Conservation (phyloP, 2,797 vertebrate species). For the Tadarida brasiliensis region DNA sequence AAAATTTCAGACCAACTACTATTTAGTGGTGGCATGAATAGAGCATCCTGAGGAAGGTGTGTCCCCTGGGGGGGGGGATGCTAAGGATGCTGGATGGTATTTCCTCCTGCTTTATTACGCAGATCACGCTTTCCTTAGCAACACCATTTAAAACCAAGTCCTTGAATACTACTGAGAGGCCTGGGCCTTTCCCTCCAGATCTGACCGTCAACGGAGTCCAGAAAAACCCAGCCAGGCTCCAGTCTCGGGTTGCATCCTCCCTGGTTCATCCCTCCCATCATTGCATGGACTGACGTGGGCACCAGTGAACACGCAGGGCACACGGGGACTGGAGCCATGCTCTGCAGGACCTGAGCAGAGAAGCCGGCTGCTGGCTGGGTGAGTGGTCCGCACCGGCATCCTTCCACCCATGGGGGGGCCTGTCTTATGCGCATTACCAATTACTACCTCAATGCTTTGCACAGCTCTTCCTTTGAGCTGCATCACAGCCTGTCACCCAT, state of each 20-base stretch:
- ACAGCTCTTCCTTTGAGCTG: not conserved
- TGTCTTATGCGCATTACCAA: not conserved
- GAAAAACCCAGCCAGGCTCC: not conserved
- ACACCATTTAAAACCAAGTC: not conserved
- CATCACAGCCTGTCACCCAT: not conserved
- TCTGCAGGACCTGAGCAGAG: not conserved
- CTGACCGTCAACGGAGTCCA: not conserved
- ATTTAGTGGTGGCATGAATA: not conserved
- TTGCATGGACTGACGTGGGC: no score
- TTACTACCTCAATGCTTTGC: not conserved
- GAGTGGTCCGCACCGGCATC: no score
- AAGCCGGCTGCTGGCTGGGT: rapidly evolving
- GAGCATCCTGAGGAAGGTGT: not conserved
- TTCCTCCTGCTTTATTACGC: not conserved
- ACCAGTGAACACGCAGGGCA: rapidly evolving
- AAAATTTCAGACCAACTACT: not conserved
- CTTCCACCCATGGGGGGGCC: not conserved
- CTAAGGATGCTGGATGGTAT: not conserved
- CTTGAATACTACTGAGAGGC: not conserved
- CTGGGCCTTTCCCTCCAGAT: not conserved
- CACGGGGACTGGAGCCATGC: rapidly evolving
- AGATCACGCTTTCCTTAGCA: not conserved
- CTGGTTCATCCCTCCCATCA: not conserved
- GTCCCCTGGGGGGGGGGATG: no score
- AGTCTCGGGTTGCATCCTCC: not conserved